Evolutionary conservation across 2,888 invertebrate species (phyloP), one percentile per base, ranked within the genome.

Genomic region (Cyrtodaria siliqua): DNA sequence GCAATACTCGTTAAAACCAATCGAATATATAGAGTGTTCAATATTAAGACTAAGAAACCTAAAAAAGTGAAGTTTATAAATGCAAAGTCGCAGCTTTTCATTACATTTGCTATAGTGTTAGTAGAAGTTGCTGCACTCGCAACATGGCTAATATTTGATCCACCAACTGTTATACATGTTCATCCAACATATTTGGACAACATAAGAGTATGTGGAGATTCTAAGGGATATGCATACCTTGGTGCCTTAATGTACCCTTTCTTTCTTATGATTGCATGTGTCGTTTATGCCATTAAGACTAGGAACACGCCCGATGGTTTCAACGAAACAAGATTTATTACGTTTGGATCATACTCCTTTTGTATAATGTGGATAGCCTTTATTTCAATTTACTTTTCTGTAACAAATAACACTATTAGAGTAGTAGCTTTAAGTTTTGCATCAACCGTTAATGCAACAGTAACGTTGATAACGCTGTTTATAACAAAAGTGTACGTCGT

Each of bases 291-390:
- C 18, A 92, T 95, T 69, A 94, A 94, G 86, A 95, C 95, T 8
- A 88, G 95, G 59, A 95, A 95, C 85, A 94, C 94, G 78, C 95
- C 95, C 0, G 94, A 94, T 71, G 95, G 95, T 1, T 95, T 95
- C 90, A 95, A 95, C 89, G 95, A 95, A 89, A 94, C 95, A 0
- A 92, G 94, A 12, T 94, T 94, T 86, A 94, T 95, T 67, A 94
- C 94, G 6, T 94, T 95, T 87, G 94, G 94, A 16, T 94, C 94
- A 84, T 94, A 94, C 89, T 94, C 94, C 1, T 94, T 94, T 24
- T 93, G 94, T 83, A 92, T 95, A 38, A 92, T 95, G 23, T 95
- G 95, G 95, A 89, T 95, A 61, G 94, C 94, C 0, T 95, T 95
- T 83, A 93, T 94, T 0, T 94, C 95, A 0, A 92, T 95, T 0